phyloP scores from a whole-genome alignment of 2,797 vertebrate genomes.

The Sylvilagus floridanus region DNA sequence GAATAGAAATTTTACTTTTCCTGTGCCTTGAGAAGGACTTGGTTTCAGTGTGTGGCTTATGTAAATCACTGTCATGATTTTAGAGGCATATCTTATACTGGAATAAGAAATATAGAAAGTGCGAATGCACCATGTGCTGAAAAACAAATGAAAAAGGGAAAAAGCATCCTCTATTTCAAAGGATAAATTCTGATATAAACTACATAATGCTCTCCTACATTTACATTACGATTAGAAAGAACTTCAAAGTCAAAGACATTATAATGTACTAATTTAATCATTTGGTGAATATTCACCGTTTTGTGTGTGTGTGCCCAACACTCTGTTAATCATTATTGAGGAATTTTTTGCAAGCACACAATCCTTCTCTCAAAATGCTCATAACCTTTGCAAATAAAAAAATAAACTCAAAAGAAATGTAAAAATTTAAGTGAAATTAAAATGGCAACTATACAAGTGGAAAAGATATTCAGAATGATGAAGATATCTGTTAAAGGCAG shows the following conservation, averaged over 20 bases:
- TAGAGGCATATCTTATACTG: not conserved
- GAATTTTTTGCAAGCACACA: not conserved
- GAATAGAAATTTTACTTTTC: not conserved
- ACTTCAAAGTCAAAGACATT: conserved; percentile 4
- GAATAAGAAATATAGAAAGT: not conserved
- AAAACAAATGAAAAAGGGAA: conserved; percentile 1
- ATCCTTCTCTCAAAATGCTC: not conserved
- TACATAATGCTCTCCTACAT: not conserved
- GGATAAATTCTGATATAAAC: not conserved
- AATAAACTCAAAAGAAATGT: not conserved
- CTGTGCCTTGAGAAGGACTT: not conserved
- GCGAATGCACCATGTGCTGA: not conserved
- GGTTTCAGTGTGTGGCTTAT: not conserved
- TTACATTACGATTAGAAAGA: conserved; percentile 16
- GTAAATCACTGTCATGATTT: conserved; percentile 27
- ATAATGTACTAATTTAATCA: not conserved
- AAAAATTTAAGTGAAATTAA: conserved; percentile 6
- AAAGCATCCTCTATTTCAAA: not conserved
- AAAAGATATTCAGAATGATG: conserved; percentile 13
- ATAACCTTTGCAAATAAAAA: conserved; percentile 2
- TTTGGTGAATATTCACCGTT: not conserved
- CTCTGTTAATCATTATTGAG: not conserved
- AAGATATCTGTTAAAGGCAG: not conserved
- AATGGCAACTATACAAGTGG: not conserved
- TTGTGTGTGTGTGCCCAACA: not conserved